Percentiles rank a stretch among this genome's conserved stretches.
Evolutionary conservation across 2,113 vertebrate genomes (phyloP).

Genomic region (Megaceryle torquata): DNA sequence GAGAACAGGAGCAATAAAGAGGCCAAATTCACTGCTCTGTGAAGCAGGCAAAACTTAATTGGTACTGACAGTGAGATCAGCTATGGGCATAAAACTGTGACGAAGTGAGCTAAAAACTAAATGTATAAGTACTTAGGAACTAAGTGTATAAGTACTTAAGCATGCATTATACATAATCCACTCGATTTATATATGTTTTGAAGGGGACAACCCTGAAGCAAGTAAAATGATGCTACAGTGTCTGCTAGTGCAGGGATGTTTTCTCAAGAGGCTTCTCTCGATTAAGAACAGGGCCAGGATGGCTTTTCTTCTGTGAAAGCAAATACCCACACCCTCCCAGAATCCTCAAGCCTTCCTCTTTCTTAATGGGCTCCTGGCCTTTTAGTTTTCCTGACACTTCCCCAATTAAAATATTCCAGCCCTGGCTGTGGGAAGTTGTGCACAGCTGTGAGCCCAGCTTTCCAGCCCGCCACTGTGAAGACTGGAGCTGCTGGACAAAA

Average conservation of each 20-base stretch:
- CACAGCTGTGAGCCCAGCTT: constrained; percentile 58
- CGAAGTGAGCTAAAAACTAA: rapidly evolving
- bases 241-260: background rate
- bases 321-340: background rate
- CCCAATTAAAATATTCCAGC: constrained; percentile 53
- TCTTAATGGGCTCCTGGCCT: background rate
- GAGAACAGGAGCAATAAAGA: background rate
- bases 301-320: background rate
- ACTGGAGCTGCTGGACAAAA: constrained; percentile 14
- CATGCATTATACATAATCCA: background rate
- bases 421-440: constrained; percentile 54
- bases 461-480: rapidly evolving
- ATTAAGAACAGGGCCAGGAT: background rate
- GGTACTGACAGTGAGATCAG: background rate
- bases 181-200: background rate
- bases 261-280: background rate
- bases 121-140: background rate
- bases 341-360: background rate
- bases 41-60: background rate
- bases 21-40: background rate
- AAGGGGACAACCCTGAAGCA: background rate
- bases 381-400: constrained; percentile 50
- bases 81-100: background rate
- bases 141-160: background rate
- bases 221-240: background rate